These are phyloP conservation scores for Setipinna tenuifilis DNA, from an alignment of 2,797 vertebrate genomes.

Conservation along the genomic window DNA sequence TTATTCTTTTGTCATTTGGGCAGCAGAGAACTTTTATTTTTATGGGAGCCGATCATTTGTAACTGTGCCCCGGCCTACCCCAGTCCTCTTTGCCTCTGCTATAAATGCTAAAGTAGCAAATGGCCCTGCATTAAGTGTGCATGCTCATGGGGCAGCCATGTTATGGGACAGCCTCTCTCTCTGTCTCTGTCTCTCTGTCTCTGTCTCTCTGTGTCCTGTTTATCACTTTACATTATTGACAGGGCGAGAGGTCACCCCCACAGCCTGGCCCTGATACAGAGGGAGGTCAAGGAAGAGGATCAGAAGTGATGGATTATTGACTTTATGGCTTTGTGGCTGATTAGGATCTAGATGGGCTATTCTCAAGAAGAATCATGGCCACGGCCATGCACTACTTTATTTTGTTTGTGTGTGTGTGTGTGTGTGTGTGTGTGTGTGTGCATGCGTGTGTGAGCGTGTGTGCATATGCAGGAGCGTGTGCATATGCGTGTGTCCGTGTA, in stretches of 20 bases:
- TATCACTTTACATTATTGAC: not conserved
- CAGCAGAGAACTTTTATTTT: not conserved
- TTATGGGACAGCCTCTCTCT: not conserved
- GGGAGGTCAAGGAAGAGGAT: constrained; percentile 22
- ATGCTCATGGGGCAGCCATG: not conserved
- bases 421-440: no score
- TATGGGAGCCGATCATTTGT: not conserved
- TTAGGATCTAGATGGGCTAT: constrained; percentile 7
- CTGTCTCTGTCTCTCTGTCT: no score
- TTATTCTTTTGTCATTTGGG: not conserved
- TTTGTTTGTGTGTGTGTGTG: no score
- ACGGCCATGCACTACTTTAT: not conserved
- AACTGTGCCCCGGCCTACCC: not conserved
- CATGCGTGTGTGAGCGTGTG: no score
- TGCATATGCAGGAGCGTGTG: no score
- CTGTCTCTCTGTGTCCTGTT: not conserved
- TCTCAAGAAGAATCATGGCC: constrained; percentile 7
- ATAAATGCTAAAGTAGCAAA: not conserved
- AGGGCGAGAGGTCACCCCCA: not conserved
- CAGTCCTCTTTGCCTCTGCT: not conserved
- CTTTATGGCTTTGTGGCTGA: constrained; percentile 17
- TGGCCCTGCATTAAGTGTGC: not conserved
- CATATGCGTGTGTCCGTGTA: not conserved
- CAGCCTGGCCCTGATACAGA: not conserved
- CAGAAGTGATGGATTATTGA: constrained; percentile 25